Evolutionary conservation across 2,113 vertebrate genomes (phyloP), one percentile per base, ranked within the genome.

Genomic region (Sisor rabdophorus): DNA sequence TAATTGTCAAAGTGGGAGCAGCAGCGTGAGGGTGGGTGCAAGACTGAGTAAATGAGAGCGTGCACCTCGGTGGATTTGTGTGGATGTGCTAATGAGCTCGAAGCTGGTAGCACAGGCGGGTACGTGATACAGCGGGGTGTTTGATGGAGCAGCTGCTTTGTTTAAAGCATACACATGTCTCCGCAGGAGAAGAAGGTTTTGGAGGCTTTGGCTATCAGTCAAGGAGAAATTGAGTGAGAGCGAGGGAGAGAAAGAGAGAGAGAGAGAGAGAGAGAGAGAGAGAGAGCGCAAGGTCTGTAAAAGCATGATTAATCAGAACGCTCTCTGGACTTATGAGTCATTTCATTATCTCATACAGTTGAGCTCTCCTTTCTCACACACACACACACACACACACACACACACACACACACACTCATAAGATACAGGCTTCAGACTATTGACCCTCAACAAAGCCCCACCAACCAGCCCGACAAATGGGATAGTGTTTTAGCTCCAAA

Each of bases 221-320:
- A 73, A 71, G 47, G 50, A 73, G 70, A 70, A 44, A 73, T 17
- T 67, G 79, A 65, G 50, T 63, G 24, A 82, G 86, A 89, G 84
- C 88, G 84, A 85, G 85, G 84, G 84, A 84, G 70, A 71, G 75
- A 75, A 84, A 83, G 78, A 67, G 69, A 67, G 24, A 58, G 24
- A 67, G 36, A 67, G 48, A 64, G 15, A 73, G 26, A 77, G 48
- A 69, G 60, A 73, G 54, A 59, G 47, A 83, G 85, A 89, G 84
- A 88, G 83, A 83, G 85, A 86, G 82, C 84, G 70, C 53, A 75
- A 77, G 84, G 86, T 83, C 80, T 82, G 84, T 88, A 88, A 87
- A 90, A 91, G 89, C 87, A 88, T 89, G 89, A 89, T 90, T 88
- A 82, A 88, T 92, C 88, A 89, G 87, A 86, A 86, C 86, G 88